These are phyloP conservation scores for Chrysolina haemoptera DNA, from an alignment of 2,888 invertebrate species.

Conservation along the genomic window DNA sequence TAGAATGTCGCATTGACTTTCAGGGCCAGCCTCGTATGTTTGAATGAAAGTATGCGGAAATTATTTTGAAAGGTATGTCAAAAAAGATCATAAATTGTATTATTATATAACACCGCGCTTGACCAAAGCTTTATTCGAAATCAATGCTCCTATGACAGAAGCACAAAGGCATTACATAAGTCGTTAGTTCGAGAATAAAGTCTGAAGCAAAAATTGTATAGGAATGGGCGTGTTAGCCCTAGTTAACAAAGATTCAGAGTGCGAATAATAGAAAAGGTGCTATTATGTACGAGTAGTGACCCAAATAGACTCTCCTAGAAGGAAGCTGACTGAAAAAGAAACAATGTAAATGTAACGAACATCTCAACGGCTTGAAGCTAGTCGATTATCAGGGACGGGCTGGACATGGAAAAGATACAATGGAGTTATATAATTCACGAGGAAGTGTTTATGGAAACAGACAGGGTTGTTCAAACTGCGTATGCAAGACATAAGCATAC, in stretches of 20 bases:
- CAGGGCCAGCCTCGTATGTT: too few species aligned
- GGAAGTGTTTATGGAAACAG: too few species aligned
- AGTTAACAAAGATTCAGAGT: conserved; percentile 36
- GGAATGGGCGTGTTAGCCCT: conserved; percentile 34
- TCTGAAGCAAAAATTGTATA: conserved; percentile 28
- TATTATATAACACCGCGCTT: background rate
- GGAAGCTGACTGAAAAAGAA: conserved; percentile 38
- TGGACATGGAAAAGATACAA: background rate
- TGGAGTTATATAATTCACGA: too few species aligned
- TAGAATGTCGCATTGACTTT: too few species aligned
- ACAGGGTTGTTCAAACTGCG: too few species aligned
- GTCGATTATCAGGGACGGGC: conserved; percentile 9
- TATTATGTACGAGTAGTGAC: conserved; percentile 46
- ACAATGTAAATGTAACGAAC: conserved; percentile 44
- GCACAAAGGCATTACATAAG: conserved; percentile 35
- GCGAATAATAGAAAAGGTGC: conserved; percentile 39
- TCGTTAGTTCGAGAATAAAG: conserved; percentile 25
- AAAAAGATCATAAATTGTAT: background rate
- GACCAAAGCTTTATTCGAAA: conserved; percentile 21
- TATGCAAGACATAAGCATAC: too few species aligned
- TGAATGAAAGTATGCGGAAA: too few species aligned
- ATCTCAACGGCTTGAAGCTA: conserved; percentile 31
- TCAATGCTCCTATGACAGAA: conserved; percentile 23
- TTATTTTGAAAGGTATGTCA: background rate
- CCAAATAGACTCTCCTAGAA: conserved; percentile 41